Percentiles rank a stretch among this genome's conserved stretches.
Evolutionary conservation across 1,140 invertebrate species (phyloP).

Genomic region (Drosophila kohkoa): DNA sequence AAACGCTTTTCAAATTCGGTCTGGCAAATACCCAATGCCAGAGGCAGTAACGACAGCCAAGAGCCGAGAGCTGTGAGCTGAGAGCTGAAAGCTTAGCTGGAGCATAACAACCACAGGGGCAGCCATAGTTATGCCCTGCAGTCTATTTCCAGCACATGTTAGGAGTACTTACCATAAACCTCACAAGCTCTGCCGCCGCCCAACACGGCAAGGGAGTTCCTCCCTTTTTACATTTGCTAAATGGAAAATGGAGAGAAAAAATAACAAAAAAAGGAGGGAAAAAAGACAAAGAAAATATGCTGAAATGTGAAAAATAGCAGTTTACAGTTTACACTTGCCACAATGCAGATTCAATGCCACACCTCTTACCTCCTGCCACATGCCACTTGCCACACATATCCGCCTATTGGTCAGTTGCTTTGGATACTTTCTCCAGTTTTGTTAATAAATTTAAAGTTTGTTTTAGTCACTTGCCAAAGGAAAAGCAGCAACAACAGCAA

Average conservation of each 20-base stretch:
- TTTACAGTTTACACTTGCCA: constrained; percentile 68
- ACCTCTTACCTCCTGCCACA: not conserved
- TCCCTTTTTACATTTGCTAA: constrained; percentile 51
- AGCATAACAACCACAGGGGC: constrained; percentile 36
- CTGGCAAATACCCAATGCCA: constrained; percentile 44
- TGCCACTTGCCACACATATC: not conserved
- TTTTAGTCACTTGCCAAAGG: constrained; percentile 50
- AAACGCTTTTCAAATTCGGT: constrained; percentile 57
- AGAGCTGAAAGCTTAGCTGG: constrained; percentile 18
- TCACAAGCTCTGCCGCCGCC: constrained; percentile 27
- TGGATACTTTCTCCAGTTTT: constrained; percentile 56
- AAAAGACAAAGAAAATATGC: constrained; percentile 53
- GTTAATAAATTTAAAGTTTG: constrained; percentile 82
- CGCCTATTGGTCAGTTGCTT: constrained; percentile 41
- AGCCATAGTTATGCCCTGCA: constrained; percentile 12
- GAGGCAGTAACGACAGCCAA: constrained; percentile 31
- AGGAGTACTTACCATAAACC: constrained; percentile 69
- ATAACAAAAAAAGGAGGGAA: not conserved
- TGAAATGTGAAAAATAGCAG: constrained; percentile 64
- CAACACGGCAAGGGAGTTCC: constrained; percentile 1
- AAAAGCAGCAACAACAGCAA: constrained; percentile 1
- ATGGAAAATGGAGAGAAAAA: constrained; percentile 29
- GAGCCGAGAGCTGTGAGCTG: not conserved
- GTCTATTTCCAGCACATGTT: constrained; percentile 36
- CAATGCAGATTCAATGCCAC: constrained; percentile 55